A percentile compares a stretch with the other conserved stretches of the same genome.
Conservation (phyloP, 2,888 invertebrate species). For the Herminia tarsipennalis region DNA sequence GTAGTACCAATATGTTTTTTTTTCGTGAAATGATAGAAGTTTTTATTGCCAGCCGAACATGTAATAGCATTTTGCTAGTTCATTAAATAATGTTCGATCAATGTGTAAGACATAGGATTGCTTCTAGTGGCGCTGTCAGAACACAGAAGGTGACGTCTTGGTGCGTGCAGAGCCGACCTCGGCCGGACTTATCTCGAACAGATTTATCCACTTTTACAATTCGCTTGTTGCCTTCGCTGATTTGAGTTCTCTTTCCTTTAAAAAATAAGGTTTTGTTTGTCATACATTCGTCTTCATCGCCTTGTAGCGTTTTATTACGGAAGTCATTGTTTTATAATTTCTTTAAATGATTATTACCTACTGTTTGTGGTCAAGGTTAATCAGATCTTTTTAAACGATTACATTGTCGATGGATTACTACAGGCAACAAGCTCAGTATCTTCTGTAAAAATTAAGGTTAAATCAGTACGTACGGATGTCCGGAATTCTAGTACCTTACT, state of each 20-base stretch:
- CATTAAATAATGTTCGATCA: conserved; percentile 42
- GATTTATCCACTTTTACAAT: conserved; percentile 57
- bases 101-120: conserved; percentile 18
- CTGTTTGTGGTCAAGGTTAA: no score
- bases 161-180: conserved; percentile 56
- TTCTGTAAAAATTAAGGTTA: no score
- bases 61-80: no score
- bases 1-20: no score
- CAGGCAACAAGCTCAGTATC: no score
- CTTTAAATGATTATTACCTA: no score
- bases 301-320: neutral
- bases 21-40: no score
- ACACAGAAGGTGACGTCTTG: conserved; percentile 36
- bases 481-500: no score
- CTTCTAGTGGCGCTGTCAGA: conserved; percentile 14
- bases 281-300: neutral
- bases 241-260: conserved; percentile 18
- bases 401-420: no score
- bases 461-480: no score
- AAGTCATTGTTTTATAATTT: neutral
- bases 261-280: neutral
- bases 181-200: conserved; percentile 65
- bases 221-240: conserved; percentile 35
- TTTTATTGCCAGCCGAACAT: no score
- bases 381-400: no score